A percentile compares a stretch with the other conserved stretches of the same genome.
These are phyloP conservation scores for Platygyra sinensis DNA, from an alignment of 64 coral and sea anemone species.

Conservation along the genomic window DNA sequence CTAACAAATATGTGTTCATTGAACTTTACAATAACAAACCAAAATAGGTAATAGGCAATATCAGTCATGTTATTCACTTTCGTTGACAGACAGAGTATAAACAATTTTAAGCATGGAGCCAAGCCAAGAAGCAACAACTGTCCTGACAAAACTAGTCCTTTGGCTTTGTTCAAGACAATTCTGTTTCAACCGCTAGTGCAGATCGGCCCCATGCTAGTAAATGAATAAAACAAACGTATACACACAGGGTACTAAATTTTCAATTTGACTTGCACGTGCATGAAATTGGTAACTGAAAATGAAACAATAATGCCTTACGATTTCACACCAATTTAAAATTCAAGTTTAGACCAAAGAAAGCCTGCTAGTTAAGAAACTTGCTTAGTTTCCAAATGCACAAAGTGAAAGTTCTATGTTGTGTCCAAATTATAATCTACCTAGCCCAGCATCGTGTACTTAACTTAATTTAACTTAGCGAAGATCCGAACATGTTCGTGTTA, in stretches of 20 bases:
- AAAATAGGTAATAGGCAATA: no score
- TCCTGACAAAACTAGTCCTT: no score
- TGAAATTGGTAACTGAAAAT: not conserved
- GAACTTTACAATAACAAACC: no score
- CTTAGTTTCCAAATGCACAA: constrained; percentile 3
- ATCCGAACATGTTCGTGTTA: not conserved
- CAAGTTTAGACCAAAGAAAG: not conserved
- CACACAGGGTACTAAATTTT: not conserved
- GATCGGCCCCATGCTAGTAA: no score
- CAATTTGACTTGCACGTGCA: not conserved
- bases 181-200: no score
- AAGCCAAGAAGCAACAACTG: no score
- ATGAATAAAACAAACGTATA: no score
- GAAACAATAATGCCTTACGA: not conserved
- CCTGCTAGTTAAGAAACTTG: not conserved
- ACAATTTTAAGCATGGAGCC: no score
- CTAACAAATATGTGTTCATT: no score
- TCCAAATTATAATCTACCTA: not conserved
- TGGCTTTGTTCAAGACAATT: no score
- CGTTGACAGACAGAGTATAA: no score
- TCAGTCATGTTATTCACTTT: no score
- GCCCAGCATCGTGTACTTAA: not conserved
- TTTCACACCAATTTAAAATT: not conserved
- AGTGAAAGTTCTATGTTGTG: not conserved
- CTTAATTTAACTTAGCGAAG: not conserved